Evolutionary conservation across 2,113 vertebrate species (phyloP).

Genomic region (Elanoides forficatus): DNA sequence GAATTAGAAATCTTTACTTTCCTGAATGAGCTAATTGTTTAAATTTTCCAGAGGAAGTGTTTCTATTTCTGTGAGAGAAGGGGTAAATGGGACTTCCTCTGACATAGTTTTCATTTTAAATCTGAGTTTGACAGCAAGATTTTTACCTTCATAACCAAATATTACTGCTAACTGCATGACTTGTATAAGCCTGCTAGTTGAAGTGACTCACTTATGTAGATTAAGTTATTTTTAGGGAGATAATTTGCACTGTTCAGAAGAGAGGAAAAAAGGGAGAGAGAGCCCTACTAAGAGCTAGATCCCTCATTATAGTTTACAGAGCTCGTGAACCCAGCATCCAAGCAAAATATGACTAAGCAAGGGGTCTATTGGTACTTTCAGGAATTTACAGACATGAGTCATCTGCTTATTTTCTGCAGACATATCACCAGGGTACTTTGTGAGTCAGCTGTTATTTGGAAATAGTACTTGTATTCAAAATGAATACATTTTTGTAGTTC

Average conservation of each 20-base stretch:
- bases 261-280: constrained; percentile 57
- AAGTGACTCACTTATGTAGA: constrained; percentile 76
- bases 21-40: constrained; percentile 56
- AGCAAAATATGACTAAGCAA: constrained; percentile 80
- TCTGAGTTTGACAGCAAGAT: constrained; percentile 61
- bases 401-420: constrained; percentile 76
- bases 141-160: constrained; percentile 68
- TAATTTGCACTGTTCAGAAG: constrained; percentile 77
- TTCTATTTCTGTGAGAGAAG: constrained; percentile 43
- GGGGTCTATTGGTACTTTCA: constrained; percentile 78
- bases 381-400: constrained; percentile 81
- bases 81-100: constrained; percentile 46
- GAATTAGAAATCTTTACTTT: constrained; percentile 59
- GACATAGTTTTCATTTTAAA: constrained; percentile 55
- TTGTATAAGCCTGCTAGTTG: constrained; percentile 72
- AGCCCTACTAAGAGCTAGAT: constrained; percentile 72
- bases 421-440: constrained; percentile 67
- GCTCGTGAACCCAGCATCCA: constrained; percentile 78
- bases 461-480: constrained; percentile 64
- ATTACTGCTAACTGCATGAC: constrained; percentile 59
- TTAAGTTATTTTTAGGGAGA: constrained; percentile 80
- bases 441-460: constrained; percentile 79
- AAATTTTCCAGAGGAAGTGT: constrained; percentile 49
- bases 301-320: constrained; percentile 75
- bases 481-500: constrained; percentile 52